Percentiles rank a stretch among this genome's conserved stretches.
Evolutionary conservation across 2,888 invertebrate genomes (phyloP).

Genomic region (Sipunculus nudus): DNA sequence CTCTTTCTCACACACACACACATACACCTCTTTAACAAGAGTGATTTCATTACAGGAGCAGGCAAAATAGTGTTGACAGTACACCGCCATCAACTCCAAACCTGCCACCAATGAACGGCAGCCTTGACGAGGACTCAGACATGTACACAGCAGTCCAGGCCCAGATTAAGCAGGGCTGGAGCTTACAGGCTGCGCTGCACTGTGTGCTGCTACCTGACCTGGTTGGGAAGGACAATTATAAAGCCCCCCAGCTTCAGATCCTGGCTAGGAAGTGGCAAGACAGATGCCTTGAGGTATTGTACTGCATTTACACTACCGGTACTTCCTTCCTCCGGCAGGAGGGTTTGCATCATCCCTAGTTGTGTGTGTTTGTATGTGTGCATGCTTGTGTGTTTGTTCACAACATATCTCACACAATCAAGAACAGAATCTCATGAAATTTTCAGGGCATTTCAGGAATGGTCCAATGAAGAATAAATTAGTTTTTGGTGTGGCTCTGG

Average conservation of each 20-base stretch:
- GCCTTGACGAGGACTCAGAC: slow-evolving; percentile 1
- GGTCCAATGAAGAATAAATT: too few relatives aligned
- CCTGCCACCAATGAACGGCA: too few relatives aligned
- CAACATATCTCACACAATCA: too few relatives aligned
- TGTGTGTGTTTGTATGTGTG: too few relatives aligned
- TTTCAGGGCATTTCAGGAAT: too few relatives aligned
- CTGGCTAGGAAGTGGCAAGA: slow-evolving; percentile 98
- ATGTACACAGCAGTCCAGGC: slow-evolving; percentile 71
- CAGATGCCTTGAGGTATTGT: slow-evolving; percentile 88
- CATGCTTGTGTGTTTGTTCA: neutral
- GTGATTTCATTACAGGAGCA: too few relatives aligned
- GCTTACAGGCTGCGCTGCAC: slow-evolving; percentile 92
- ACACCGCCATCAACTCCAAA: too few relatives aligned
- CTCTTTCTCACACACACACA: too few relatives aligned
- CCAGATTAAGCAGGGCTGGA: slow-evolving; percentile 98
- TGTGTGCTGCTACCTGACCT: slow-evolving; percentile 95
- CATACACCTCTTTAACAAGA: too few relatives aligned
- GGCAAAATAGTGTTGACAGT: too few relatives aligned
- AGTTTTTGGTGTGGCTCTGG: too few relatives aligned
- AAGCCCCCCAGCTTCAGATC: slow-evolving; percentile 97
- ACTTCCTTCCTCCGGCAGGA: neutral
- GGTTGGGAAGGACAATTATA: slow-evolving; percentile 79
- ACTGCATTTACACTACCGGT: neutral
- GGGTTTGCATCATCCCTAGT: neutral
- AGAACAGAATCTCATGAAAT: too few relatives aligned